These are phyloP conservation scores for Monochamus alternatus DNA, from an alignment of 2,888 invertebrate species.

Conservation along the genomic window DNA sequence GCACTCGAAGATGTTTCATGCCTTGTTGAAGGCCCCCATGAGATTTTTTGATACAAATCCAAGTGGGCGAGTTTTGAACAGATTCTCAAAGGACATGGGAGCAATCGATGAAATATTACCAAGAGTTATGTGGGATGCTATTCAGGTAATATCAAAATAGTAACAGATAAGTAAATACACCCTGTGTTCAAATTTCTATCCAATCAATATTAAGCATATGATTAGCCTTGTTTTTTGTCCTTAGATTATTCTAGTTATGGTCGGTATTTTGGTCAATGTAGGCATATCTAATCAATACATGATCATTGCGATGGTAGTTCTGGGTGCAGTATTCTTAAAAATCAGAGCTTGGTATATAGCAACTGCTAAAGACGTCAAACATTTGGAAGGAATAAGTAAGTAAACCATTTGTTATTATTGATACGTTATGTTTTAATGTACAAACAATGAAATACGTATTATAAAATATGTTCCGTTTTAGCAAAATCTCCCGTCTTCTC, in stretches of 20 bases:
- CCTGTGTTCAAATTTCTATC: not conserved
- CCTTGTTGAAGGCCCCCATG: conserved; percentile 74
- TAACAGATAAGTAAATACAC: not conserved
- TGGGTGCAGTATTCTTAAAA: conserved; percentile 77
- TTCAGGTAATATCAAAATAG: conserved; percentile 71
- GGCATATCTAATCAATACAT: conserved; percentile 79
- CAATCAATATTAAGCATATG: not conserved
- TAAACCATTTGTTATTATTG: conserved; percentile 10
- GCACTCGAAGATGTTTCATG: conserved; percentile 85
- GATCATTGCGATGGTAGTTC: conserved; percentile 75
- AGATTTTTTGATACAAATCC: conserved; percentile 90
- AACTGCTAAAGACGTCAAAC: conserved; percentile 82
- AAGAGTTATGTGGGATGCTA: conserved; percentile 76
- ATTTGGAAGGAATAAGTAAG: conserved; percentile 74
- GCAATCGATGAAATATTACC: conserved; percentile 84
- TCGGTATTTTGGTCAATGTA: conserved; percentile 81
- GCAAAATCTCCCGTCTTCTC: conserved; percentile 88
- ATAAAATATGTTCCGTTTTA: conserved; percentile 64
- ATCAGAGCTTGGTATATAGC: conserved; percentile 78
- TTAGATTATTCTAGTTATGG: conserved; percentile 79
- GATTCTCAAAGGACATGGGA: conserved; percentile 90
- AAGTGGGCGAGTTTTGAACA: conserved; percentile 82
- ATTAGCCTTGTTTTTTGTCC: conserved; percentile 64
- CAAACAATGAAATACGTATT: too few relatives aligned
- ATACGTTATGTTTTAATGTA: too few relatives aligned